Conservation (phyloP, 2,888 invertebrate genomes). For the Blera fallax region DNA sequence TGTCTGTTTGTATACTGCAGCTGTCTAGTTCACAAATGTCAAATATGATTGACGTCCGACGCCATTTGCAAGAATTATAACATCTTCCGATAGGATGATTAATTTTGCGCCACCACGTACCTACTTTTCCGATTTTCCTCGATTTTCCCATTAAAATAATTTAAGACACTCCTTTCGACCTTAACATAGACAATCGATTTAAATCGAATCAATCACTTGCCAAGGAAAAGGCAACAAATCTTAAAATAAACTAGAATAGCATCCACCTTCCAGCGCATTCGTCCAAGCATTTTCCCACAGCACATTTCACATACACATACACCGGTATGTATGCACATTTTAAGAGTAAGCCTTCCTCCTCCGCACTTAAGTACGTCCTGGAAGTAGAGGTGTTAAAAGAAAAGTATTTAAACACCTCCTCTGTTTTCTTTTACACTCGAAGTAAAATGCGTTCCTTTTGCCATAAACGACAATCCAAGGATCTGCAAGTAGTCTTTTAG, state of each 20-base stretch:
- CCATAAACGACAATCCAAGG: background rate
- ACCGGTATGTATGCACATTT: background rate
- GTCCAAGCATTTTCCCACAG: background rate
- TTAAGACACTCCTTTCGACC: too few relatives aligned
- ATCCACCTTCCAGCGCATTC: background rate
- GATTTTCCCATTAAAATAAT: too few relatives aligned
- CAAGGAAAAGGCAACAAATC: background rate
- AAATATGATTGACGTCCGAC: too few relatives aligned
- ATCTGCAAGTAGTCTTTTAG: background rate
- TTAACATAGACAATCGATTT: background rate
- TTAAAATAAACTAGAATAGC: background rate
- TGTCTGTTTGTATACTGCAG: too few relatives aligned
- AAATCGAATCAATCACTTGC: background rate
- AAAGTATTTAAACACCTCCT: slow-evolving; percentile 13
- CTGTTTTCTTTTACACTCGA: background rate
- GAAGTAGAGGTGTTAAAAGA: slow-evolving; percentile 2
- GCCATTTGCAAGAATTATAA: too few relatives aligned
- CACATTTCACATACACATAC: background rate
- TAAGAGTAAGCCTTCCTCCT: background rate
- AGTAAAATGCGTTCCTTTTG: background rate
- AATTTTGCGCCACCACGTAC: too few relatives aligned
- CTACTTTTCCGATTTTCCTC: too few relatives aligned
- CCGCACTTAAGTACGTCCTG: background rate
- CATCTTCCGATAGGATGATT: too few relatives aligned
- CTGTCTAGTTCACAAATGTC: too few relatives aligned